Evolutionary conservation across 2,113 vertebrate species (phyloP), one percentile per base, ranked within the genome.

Genomic region (Hiodon tergisus): DNA sequence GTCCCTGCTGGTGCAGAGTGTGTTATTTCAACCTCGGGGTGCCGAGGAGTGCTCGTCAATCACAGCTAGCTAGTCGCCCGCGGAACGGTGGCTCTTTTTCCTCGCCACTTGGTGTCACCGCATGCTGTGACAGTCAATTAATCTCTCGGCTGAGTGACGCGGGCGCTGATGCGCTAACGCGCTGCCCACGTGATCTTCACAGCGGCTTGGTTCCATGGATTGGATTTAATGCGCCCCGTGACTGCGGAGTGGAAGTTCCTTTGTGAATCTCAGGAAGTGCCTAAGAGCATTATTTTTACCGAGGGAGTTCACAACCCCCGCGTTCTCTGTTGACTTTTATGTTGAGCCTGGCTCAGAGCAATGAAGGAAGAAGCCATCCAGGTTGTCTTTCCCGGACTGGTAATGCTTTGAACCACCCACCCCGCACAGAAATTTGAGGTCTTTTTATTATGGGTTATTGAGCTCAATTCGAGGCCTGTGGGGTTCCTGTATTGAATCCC

Each of bases 51-150:
- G 70, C 57, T 13, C 14, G 5, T n/a, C 70, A 71, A 60, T 60
- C 60, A 48, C n/a, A 6, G 70, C n/a, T 46, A 60, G 70, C 13
- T 71, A 71, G 60, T 71, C 31, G 31, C 70, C 8, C 2, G 57
- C 55, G 57, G 57, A 60, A 54, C 47, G 60, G 60, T 54, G 48
- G 48, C 60, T 59, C 57, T 60, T 52, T 71, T 46, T 17, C 70
- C 70, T 71, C 13, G 13, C 70, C 70, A 59, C 70, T 54, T 60
- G 70, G 70, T 71, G 70, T 71, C 70, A 71, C 70, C 70, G n/a
- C 55, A 13, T 31, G 55, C 70, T 71, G 70, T 71, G 70, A 71
- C 70, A 71, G 70, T 71, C 70, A 71, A 69, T 69, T 69, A 69
- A 59, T 71, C 70, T 71, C 54, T 59, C 59, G 48, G 70, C 14